phyloP scores from a whole-genome alignment of 2,797 vertebrate species.

The Pygocentrus nattereri region DNA sequence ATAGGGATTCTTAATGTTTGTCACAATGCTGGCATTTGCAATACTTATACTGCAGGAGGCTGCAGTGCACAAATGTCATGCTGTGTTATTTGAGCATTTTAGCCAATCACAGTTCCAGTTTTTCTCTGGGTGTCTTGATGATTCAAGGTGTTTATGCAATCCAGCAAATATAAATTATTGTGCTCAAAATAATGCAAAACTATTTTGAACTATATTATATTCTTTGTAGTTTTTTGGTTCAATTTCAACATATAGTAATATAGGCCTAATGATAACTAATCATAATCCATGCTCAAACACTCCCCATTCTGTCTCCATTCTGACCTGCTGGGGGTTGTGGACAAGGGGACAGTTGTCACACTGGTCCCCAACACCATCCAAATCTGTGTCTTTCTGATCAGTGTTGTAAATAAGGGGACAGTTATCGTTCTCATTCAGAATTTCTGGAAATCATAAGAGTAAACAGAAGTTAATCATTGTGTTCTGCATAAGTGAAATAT shows the following conservation, averaged over 20 bases:
- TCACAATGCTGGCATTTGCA: too few relatives aligned
- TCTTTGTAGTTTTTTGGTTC: neutral
- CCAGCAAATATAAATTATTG: too few relatives aligned
- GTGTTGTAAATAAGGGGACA: constrained; percentile 95
- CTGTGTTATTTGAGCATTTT: too few relatives aligned
- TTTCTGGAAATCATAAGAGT: constrained; percentile 74
- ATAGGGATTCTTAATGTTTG: too few relatives aligned
- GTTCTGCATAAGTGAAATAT: neutral
- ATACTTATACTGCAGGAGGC: too few relatives aligned
- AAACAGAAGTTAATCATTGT: neutral
- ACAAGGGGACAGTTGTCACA: constrained; percentile 96
- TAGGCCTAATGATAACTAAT: neutral
- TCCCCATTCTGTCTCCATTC: neutral
- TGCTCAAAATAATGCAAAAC: too few relatives aligned
- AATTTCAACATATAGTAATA: neutral
- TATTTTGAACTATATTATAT: neutral
- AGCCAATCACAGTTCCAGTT: too few relatives aligned
- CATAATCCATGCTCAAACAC: neutral
- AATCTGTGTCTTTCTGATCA: constrained; percentile 92
- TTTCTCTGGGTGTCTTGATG: too few relatives aligned
- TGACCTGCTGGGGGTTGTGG: constrained; percentile 93
- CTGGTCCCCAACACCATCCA: constrained; percentile 95
- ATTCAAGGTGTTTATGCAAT: too few relatives aligned
- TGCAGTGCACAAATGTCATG: too few relatives aligned
- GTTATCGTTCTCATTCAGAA: constrained; percentile 92